Evolutionary conservation across 2,113 vertebrate genomes (phyloP).

Genomic region (Crotophaga sulcirostris): DNA sequence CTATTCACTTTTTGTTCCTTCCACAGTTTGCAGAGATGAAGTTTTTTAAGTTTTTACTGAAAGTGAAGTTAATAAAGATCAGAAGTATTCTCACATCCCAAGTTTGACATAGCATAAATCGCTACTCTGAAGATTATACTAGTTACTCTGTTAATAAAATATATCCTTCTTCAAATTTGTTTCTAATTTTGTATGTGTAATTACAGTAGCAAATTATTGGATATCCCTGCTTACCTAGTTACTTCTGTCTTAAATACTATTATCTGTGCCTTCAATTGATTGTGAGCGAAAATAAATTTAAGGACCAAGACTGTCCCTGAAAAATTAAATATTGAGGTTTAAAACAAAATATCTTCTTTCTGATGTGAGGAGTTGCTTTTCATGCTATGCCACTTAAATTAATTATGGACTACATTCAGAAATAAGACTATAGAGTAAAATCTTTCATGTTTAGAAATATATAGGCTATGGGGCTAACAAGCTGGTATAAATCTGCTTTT

Average conservation of each 20-base stretch:
- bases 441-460: not conserved
- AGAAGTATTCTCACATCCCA: not conserved
- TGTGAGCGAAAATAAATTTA: not conserved
- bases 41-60: not conserved
- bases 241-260: not conserved
- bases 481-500: not conserved
- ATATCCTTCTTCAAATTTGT: not conserved
- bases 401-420: not conserved
- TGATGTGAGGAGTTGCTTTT: not conserved
- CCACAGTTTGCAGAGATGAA: not conserved
- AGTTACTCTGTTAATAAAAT: not conserved
- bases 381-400: not conserved
- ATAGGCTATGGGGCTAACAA: not conserved
- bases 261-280: not conserved
- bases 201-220: not conserved
- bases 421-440: not conserved
- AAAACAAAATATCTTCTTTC: not conserved
- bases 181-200: not conserved
- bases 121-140: not conserved
- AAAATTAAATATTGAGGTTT: not conserved
- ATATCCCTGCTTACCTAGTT: not conserved
- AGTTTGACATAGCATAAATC: not conserved
- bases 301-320: not conserved
- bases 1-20: not conserved
- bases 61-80: not conserved